Evolutionary conservation across 2,113 vertebrate genomes (phyloP).

Genomic region (Cepphus grylle): DNA sequence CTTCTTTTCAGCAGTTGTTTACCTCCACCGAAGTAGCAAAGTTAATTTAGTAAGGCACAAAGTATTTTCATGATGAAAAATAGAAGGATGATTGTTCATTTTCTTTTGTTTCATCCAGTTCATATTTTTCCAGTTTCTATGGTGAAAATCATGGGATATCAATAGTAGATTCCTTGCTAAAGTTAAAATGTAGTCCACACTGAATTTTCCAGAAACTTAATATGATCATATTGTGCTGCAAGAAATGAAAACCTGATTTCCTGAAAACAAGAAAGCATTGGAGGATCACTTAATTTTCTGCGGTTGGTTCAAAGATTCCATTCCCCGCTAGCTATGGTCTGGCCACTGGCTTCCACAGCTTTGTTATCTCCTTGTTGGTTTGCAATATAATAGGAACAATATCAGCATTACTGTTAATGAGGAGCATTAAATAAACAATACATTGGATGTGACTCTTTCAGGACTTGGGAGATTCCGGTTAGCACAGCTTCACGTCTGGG

Average conservation of each 20-base stretch:
- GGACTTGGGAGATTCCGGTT: neutral
- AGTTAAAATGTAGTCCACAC: neutral
- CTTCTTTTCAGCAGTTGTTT: neutral
- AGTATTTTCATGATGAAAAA: neutral
- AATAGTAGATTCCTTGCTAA: neutral
- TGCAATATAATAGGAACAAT: neutral
- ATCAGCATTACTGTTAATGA: neutral
- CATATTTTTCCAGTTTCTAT: neutral
- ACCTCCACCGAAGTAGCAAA: neutral
- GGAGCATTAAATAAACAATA: neutral
- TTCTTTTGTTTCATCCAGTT: neutral
- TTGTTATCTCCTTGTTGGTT: neutral
- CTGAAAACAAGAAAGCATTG: neutral
- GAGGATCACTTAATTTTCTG: neutral
- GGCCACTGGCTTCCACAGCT: neutral
- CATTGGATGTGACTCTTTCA: neutral
- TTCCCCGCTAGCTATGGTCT: neutral
- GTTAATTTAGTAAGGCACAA: neutral
- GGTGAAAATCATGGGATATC: neutral
- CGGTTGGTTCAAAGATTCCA: neutral
- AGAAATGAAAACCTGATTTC: neutral
- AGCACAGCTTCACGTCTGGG: neutral
- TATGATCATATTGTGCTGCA: neutral
- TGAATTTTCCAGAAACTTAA: neutral
- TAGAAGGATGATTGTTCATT: neutral